Evolutionary conservation across 2,113 vertebrate species (phyloP).

Genomic region (Eclectus roratus): DNA sequence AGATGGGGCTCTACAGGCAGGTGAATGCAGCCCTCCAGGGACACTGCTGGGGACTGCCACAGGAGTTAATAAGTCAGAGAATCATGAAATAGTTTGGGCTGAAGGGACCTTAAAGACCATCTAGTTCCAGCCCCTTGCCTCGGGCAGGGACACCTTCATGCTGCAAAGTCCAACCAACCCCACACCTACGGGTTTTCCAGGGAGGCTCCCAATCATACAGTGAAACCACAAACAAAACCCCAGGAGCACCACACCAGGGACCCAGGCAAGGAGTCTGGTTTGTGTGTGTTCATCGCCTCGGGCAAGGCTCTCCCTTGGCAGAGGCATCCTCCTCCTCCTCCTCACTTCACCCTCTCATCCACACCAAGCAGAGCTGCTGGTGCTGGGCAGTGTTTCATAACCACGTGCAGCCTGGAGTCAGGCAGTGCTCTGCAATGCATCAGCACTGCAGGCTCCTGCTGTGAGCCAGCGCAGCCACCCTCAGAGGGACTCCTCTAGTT

Average conservation of each 20-base stretch:
- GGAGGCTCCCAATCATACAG: background rate
- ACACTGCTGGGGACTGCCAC: background rate
- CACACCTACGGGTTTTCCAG: background rate
- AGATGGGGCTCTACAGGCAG: rapidly evolving
- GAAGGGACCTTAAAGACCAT: background rate
- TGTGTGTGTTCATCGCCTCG: rapidly evolving
- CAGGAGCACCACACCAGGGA: background rate
- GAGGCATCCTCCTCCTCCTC: background rate
- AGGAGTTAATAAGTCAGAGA: background rate
- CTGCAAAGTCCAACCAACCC: background rate
- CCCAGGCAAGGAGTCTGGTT: background rate
- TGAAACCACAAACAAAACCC: background rate
- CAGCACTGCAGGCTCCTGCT: background rate
- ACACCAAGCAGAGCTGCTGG: background rate
- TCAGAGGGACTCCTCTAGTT: background rate
- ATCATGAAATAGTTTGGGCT: background rate
- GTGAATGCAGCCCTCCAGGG: background rate
- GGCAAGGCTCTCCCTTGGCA: background rate
- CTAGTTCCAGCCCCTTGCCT: background rate
- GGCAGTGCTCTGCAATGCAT: background rate
- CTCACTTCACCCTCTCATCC: background rate
- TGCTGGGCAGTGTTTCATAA: background rate
- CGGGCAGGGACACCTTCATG: background rate
- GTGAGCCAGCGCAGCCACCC: background rate
- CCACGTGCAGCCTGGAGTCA: background rate